These are phyloP conservation scores for Shinisaurus crocodilurus DNA, from an alignment of 2,113 vertebrate genomes.

Conservation along the genomic window DNA sequence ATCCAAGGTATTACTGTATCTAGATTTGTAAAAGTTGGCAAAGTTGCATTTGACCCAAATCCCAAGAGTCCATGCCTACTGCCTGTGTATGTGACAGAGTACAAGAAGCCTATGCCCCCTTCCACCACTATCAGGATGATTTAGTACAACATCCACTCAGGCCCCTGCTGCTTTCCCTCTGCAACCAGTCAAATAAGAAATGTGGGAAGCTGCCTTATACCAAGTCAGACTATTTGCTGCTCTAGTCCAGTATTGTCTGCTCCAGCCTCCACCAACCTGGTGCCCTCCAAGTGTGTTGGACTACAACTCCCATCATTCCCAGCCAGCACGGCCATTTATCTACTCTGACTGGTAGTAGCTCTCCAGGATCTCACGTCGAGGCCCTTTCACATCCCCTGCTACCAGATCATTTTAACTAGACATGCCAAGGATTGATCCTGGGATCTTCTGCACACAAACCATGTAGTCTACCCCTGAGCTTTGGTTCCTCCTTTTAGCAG, in stretches of 20 bases:
- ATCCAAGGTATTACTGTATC: no score
- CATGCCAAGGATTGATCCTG: not conserved
- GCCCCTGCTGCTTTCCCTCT: not conserved
- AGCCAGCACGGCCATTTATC: no score
- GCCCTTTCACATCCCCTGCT: not conserved
- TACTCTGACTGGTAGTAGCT: not conserved
- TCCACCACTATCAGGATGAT: not conserved
- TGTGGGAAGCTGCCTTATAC: not conserved
- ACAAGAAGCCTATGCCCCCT: not conserved
- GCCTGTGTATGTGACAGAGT: no score
- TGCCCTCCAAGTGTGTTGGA: no score
- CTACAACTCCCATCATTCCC: no score
- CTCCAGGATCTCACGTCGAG: not conserved
- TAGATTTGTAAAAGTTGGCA: not conserved
- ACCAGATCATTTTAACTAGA: not conserved
- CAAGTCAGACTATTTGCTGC: not conserved
- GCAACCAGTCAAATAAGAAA: not conserved
- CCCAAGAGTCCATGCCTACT: not conserved
- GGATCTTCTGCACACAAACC: not conserved
- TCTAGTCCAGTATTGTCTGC: not conserved
- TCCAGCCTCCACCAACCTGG: not conserved
- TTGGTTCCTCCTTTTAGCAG: not conserved
- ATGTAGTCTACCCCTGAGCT: not conserved
- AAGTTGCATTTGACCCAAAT: not conserved
- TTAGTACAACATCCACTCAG: not conserved